Conservation (phyloP, 2,113 vertebrate genomes). For the Rhinolophus ferrumequinum region DNA sequence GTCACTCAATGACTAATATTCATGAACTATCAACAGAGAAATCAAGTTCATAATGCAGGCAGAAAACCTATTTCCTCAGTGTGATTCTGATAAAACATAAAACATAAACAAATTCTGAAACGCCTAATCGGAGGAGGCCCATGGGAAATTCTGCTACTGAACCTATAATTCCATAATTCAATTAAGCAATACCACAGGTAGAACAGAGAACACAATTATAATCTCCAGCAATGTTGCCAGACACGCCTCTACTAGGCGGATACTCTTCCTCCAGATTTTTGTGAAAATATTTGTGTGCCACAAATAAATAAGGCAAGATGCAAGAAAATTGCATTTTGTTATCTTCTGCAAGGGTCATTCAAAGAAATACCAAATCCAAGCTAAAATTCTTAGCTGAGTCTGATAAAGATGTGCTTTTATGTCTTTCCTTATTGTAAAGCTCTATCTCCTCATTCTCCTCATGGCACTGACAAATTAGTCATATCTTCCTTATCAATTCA, state of each 20-base stretch:
- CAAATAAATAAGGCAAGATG: not conserved
- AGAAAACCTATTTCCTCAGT: constrained; percentile 54
- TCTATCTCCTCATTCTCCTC: not conserved
- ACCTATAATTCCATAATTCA: not conserved
- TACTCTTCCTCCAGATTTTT: not conserved
- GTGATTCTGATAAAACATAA: constrained; percentile 45
- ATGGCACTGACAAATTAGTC: not conserved
- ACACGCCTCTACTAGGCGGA: not conserved
- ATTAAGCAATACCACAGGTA: constrained; percentile 33
- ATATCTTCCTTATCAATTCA: not conserved
- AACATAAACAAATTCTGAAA: constrained; percentile 57
- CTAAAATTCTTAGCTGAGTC: not conserved
- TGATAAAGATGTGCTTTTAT: not conserved
- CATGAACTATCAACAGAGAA: constrained; percentile 64
- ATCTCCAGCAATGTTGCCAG: not conserved
- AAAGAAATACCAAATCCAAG: constrained; percentile 24
- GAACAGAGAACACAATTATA: not conserved
- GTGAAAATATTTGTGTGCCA: constrained; percentile 21
- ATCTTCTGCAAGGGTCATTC: not conserved
- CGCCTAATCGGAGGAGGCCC: not conserved
- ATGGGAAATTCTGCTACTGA: constrained; percentile 2
- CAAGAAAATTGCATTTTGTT: not conserved
- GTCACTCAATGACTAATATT: constrained; percentile 61
- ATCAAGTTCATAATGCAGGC: constrained; percentile 61
- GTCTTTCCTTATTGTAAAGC: not conserved